Base-by-base conservation (phyloP, 2,888 invertebrate species). In the Sarcophaga rosellei region DNA sequence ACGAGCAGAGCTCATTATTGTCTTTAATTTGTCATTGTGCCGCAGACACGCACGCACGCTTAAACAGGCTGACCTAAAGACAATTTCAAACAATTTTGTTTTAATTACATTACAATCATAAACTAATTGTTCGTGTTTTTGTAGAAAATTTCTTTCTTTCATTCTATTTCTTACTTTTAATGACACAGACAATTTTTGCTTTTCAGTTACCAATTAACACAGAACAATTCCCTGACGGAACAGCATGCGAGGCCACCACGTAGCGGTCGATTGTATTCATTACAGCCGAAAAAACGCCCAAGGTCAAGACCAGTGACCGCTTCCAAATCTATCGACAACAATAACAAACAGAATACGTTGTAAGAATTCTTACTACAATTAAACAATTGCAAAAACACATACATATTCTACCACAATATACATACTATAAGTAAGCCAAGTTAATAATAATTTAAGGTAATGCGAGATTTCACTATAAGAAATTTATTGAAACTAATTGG, bases 201-300 rank as follows among this genome's bases (percentile, higher is more conserved):
- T 82, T 62, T 45, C 66, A 92, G 92, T 47, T 90, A 88, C 73
- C 89, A 89, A 78, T 85, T 89, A 88, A 84, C 88, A 11, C 87
- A 88, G 21, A 79, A 81, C 88, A 65, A 87, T 83, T 76, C 81
- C 69, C 63, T 75, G 45, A 79, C 78, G 8, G 92, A 92, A 78
- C 88, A 90, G 0, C 92, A 92, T 81, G 86, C 86, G 72, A 89
- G 89, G 85, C 90, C 92, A 65, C 90, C 90, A 78, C 92, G 93
- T 88, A 93, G 91, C 88, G 92, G 92, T 44, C 91, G 93, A 25
- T 88, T 93, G 21, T 93, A 93, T 89, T 93, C 93, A 72, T 88
- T 93, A 86, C 93, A 93, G 90, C 91, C 93, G 69, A 93, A 92
- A 87, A 90, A 91, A 89, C 92, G 93, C 88, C 91, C 92, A 89